Conservation (phyloP, 2,888 invertebrate species). For the Drosophila yooni region DNA sequence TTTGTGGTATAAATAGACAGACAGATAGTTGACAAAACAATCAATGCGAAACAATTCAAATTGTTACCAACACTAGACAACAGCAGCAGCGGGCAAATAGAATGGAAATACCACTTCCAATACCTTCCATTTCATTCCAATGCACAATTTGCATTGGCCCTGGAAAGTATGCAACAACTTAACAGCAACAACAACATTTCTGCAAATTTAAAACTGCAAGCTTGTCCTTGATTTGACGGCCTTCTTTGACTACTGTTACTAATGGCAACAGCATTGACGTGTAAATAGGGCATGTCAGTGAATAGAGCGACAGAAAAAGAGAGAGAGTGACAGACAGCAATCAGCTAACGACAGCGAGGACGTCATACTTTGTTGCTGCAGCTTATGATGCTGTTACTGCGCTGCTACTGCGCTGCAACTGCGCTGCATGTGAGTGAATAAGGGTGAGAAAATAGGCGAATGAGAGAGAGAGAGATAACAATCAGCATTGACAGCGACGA, state of each 20-base stretch:
- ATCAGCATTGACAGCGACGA: slow-evolving; percentile 19
- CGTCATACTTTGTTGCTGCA: slow-evolving; percentile 37
- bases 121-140: slow-evolving; percentile 13
- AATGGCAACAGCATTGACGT: slow-evolving; percentile 9
- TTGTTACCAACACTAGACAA: slow-evolving; percentile 5
- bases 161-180: slow-evolving; percentile 60
- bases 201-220: slow-evolving; percentile 21
- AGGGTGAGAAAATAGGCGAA: background rate
- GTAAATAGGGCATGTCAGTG: slow-evolving; percentile 13
- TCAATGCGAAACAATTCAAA: slow-evolving; percentile 27
- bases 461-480: slow-evolving; percentile 14
- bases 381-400: slow-evolving; percentile 12
- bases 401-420: slow-evolving; percentile 24
- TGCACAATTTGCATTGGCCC: slow-evolving; percentile 18
- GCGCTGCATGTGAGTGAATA: slow-evolving; percentile 19
- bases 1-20: background rate
- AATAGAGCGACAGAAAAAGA: background rate
- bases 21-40: slow-evolving; percentile 27
- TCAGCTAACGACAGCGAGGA: slow-evolving; percentile 20
- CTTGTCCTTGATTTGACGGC: slow-evolving; percentile 49
- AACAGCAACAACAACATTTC: background rate
- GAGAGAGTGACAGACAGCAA: slow-evolving; percentile 17
- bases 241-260: slow-evolving; percentile 13
- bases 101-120: slow-evolving; percentile 5
- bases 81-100: slow-evolving; percentile 2